Percentiles rank a stretch among this genome's conserved stretches.
These are phyloP conservation scores for Tigriopus japonicus DNA, from an alignment of 1,140 invertebrate species.

Conservation along the genomic window DNA sequence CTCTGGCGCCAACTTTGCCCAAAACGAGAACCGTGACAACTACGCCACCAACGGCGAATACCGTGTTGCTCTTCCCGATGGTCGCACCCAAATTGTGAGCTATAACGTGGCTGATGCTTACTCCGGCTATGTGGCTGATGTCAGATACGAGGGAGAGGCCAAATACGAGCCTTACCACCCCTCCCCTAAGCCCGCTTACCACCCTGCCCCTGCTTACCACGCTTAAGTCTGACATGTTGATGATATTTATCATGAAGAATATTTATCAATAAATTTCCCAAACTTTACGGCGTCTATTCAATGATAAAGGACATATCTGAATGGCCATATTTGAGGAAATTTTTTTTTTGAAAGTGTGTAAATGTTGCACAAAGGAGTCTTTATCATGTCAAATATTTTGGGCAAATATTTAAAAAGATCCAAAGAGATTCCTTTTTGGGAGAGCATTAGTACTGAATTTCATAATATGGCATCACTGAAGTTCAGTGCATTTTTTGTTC, in stretches of 20 bases:
- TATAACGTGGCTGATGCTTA: constrained; percentile 14
- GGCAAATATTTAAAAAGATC: too few species aligned
- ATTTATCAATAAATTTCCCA: background rate
- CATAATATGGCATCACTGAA: too few species aligned
- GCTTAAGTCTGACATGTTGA: background rate
- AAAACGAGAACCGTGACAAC: constrained; percentile 19
- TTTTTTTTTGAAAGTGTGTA: too few species aligned
- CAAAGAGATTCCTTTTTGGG: too few species aligned
- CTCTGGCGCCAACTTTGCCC: constrained; percentile 19
- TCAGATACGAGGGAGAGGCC: constrained; percentile 14
- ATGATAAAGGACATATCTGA: too few species aligned
- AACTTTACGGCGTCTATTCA: too few species aligned
- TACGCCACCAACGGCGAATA: constrained; percentile 16
- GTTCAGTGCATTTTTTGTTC: too few species aligned
- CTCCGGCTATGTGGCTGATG: constrained; percentile 16
- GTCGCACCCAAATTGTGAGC: constrained; percentile 31
- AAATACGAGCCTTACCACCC: background rate
- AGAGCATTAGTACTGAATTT: too few species aligned
- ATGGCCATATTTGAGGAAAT: too few species aligned
- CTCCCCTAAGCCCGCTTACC: background rate
- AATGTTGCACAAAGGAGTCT: too few species aligned
- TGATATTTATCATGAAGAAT: background rate
- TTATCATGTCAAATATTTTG: too few species aligned
- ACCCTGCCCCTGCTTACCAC: background rate
- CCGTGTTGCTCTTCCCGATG: constrained; percentile 16